Base-by-base conservation (phyloP, 2,888 invertebrate genomes). In the Muschampia plurimacula region DNA sequence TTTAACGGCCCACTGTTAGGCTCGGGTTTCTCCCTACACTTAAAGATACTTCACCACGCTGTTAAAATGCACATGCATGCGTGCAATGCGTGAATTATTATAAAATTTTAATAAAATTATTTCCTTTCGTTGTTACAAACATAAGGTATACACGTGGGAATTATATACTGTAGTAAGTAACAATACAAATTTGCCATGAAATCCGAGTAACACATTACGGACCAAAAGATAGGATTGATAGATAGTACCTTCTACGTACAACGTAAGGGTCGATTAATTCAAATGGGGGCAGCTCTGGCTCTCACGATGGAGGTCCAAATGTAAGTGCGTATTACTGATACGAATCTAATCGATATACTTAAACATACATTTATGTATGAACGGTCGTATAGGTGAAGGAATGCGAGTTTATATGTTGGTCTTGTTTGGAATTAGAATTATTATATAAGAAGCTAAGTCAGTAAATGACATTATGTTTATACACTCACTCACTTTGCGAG, bases 241-340 rank as follows among this genome's bases (percentile, higher is more conserved):
- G 70, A 71, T 65, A 65, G 59, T 46, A 71, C 46, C n/a, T n/a
- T 49, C 49, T 12, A 49, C 49, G 55, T 59, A 41, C 22, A 66
- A 66, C 59, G 65, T 65, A 59, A 71, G 70, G 70, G 70, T 71
- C 70, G 70, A 71, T 71, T 71, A 71, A 71, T 71, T 71, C 70
- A 66, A 71, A 71, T 71, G 66, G 70, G 70, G 36, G 49, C 59
- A 46, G 49, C 59, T 65, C 71, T 66, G 64, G 46, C 28, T 32
- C 44, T 5, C 46, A 28, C 9, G 64, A 69, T 69, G 6, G 69
- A 39, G 55, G 69, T 63, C 70, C 57, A 57, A 70, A 46, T 65
- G 70, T 70, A 59, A 70, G 64, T 70, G 46, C 65, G 65, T 70
- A 70, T 70, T 70, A 65, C 70, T 65, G 70, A 70, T 65, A 59